Evolutionary conservation across 1,140 invertebrate species (phyloP).

Genomic region (Ooceraea biroi): DNA sequence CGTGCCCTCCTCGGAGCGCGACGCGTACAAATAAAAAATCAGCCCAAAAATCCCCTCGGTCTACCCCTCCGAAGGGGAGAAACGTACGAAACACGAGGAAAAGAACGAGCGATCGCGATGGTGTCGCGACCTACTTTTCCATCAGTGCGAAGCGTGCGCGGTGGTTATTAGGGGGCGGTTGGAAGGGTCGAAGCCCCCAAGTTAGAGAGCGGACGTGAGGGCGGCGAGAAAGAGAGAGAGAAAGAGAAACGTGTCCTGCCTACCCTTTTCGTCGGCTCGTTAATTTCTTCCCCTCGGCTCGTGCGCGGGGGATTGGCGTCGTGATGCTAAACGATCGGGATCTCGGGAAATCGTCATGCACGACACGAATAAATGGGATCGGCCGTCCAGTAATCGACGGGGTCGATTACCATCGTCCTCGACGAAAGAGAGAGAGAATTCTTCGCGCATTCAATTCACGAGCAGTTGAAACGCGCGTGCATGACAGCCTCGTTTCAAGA

Average conservation of each 20-base stretch:
- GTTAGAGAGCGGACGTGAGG: not conserved
- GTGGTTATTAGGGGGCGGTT: constrained; percentile 63
- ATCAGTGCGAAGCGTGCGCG: not conserved
- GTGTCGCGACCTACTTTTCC: constrained; percentile 64
- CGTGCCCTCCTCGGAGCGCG: not conserved
- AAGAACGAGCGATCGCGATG: constrained; percentile 30
- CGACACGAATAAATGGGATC: constrained; percentile 23
- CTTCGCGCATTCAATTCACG: constrained; percentile 37
- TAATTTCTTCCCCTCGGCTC: constrained; percentile 58
- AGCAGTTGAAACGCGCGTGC: not conserved
- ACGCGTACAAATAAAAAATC: constrained; percentile 20
- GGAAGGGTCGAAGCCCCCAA: constrained; percentile 51
- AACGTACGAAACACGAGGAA: not conserved
- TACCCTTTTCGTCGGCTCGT: constrained; percentile 65
- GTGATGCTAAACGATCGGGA: constrained; percentile 27
- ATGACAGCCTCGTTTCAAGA: not conserved
- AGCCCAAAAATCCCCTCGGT: not conserved
- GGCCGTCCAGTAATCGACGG: no score
- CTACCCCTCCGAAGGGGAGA: not conserved
- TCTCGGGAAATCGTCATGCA: constrained; percentile 41
- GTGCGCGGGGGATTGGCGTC: not conserved
- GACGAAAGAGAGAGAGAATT: no score
- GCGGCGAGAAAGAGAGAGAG: no score
- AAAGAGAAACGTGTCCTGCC: constrained; percentile 56
- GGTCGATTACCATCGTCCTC: no score